Evolutionary conservation across 2,113 vertebrate species (phyloP).

Genomic region (Salvelinus sp.): DNA sequence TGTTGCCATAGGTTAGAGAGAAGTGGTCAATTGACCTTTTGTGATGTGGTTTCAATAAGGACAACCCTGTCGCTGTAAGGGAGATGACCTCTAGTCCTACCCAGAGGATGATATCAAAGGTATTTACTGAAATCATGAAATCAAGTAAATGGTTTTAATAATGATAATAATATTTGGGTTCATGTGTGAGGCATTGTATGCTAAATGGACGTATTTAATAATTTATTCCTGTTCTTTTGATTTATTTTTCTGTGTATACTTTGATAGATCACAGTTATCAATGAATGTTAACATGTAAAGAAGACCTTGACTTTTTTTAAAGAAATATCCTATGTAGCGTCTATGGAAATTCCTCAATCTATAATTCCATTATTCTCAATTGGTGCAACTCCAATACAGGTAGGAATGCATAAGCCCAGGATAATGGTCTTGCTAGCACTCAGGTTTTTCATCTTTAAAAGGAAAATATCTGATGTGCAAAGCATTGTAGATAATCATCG

Average conservation of each 20-base stretch:
- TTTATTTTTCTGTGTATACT: slow-evolving; percentile 59
- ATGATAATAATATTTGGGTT: slow-evolving; percentile 50
- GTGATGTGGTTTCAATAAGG: slow-evolving; percentile 28
- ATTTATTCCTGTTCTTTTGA: slow-evolving; percentile 62
- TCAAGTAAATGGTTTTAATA: slow-evolving; percentile 46
- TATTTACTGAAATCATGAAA: slow-evolving; percentile 46
- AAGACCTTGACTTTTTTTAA: slow-evolving; percentile 9
- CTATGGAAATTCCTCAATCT: slow-evolving; percentile 29
- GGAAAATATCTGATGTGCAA: slow-evolving; percentile 53
- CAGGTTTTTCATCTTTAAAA: slow-evolving; percentile 65
- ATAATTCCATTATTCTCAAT: slow-evolving; percentile 28
- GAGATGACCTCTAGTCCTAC: slow-evolving; percentile 38
- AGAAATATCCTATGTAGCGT: slow-evolving; percentile 48
- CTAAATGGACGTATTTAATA: slow-evolving; percentile 63
- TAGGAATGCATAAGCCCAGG: slow-evolving; percentile 35
- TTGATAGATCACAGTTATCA: slow-evolving; percentile 47
- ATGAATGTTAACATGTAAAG: slow-evolving; percentile 52
- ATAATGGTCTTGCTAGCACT: slow-evolving; percentile 43
- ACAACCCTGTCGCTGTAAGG: slow-evolving; percentile 47
- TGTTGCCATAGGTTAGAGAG: slow-evolving; percentile 27
- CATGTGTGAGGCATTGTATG: slow-evolving; percentile 42
- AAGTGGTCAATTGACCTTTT: slow-evolving; percentile 39
- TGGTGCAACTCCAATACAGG: slow-evolving; percentile 19
- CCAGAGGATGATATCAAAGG: slow-evolving; percentile 56
- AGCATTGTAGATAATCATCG: slow-evolving; percentile 30